A percentile compares a stretch with the other conserved stretches of the same genome.
Evolutionary conservation across 2,113 vertebrate genomes (phyloP).

Genomic region (Neogale vison): DNA sequence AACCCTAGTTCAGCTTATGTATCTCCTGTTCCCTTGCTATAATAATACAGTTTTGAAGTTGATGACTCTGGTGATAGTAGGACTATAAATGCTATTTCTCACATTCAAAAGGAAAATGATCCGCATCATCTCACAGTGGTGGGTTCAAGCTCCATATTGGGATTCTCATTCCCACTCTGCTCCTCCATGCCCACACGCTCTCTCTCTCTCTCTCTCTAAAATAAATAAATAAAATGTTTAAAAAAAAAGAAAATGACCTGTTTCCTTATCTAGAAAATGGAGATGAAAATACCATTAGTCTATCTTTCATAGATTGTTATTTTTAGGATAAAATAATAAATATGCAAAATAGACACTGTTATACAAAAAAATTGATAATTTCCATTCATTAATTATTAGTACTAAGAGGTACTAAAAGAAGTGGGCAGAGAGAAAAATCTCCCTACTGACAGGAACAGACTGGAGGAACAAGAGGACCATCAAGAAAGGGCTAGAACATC

Average conservation of each 20-base stretch:
- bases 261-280: neutral
- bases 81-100: neutral
- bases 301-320: neutral
- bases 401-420: neutral
- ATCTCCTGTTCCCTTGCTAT: neutral
- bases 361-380: neutral
- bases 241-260: neutral
- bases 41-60: neutral
- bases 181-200: neutral
- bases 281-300: conserved; percentile 20
- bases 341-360: neutral
- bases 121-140: neutral
- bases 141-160: neutral
- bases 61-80: neutral
- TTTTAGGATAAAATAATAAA: conserved; percentile 25
- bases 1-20: neutral
- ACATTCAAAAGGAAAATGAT: neutral
- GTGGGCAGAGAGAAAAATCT: neutral
- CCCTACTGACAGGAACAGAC: neutral
- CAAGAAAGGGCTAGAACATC: neutral
- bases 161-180: neutral
- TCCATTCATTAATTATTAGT: neutral
- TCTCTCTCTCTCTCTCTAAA: neutral
- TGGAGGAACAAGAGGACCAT: neutral
- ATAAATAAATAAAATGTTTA: neutral